These are phyloP conservation scores for Cyrtorhinus lividipennis DNA, from an alignment of 1,140 invertebrate genomes.

Conservation along the genomic window DNA sequence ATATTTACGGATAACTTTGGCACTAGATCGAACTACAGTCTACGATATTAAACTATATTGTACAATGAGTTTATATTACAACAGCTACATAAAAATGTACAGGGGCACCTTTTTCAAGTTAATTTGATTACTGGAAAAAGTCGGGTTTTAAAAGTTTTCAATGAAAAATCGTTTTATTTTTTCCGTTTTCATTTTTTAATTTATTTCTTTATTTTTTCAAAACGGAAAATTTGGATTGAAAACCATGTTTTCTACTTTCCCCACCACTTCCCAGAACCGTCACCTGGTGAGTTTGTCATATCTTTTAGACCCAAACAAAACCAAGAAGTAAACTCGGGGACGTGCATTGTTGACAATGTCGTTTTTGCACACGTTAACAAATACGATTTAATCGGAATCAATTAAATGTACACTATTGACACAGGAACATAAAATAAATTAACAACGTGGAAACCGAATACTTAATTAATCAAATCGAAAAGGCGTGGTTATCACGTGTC, in stretches of 20 bases:
- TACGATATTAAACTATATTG: slow-evolving; percentile 2
- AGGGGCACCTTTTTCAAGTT: neutral
- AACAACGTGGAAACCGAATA: neutral
- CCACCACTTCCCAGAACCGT: neutral
- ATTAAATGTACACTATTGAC: neutral
- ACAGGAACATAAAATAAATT: neutral
- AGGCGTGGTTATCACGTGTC: neutral
- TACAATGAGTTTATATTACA: slow-evolving; percentile 14
- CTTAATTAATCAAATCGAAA: neutral
- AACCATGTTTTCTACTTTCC: neutral
- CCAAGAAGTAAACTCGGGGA: neutral
- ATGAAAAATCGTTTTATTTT: too few relatives aligned
- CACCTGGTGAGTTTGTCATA: too few relatives aligned
- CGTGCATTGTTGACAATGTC: too few relatives aligned
- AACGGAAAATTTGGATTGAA: neutral
- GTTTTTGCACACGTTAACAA: too few relatives aligned
- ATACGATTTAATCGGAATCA: too few relatives aligned
- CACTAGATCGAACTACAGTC: slow-evolving; percentile 7
- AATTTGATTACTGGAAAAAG: too few relatives aligned
- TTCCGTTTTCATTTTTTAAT: too few relatives aligned
- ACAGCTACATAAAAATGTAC: slow-evolving; percentile 6
- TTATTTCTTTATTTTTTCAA: too few relatives aligned
- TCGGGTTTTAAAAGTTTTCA: too few relatives aligned
- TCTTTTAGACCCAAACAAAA: neutral
- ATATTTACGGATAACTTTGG: slow-evolving; percentile 6